Conservation (phyloP, 1,140 invertebrate genomes). For the Mactra quadrangularis region DNA sequence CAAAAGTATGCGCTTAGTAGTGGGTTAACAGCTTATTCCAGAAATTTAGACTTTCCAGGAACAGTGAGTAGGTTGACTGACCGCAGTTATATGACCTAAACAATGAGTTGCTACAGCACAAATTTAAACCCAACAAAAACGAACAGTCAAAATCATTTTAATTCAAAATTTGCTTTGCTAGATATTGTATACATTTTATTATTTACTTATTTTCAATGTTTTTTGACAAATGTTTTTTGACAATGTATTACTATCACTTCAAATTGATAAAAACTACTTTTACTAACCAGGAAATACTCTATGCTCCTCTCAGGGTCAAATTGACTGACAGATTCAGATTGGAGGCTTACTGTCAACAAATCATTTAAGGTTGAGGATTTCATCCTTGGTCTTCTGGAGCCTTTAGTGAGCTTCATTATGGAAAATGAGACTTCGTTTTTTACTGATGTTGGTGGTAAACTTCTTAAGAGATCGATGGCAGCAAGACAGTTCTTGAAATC, state of each 20-base stretch:
- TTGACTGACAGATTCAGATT: neutral
- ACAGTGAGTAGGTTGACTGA: too few species aligned
- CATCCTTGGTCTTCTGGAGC: neutral
- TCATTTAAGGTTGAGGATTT: constrained; percentile 3
- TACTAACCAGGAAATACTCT: constrained; percentile 24
- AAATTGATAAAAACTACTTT: neutral
- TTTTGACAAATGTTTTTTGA: too few species aligned
- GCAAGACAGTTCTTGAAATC: constrained; percentile 10
- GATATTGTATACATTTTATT: neutral
- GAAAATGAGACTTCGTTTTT: constrained; percentile 36
- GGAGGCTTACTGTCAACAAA: constrained; percentile 27
- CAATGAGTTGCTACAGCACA: too few species aligned
- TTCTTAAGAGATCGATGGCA: constrained; percentile 11
- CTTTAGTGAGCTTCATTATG: constrained; percentile 38
- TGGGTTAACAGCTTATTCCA: too few species aligned
- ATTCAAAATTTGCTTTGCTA: neutral
- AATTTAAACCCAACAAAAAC: too few species aligned
- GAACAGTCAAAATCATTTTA: neutral
- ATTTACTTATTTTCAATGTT: too few species aligned
- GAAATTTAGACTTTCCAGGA: too few species aligned
- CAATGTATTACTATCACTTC: too few species aligned
- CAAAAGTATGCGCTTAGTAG: too few species aligned
- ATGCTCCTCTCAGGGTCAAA: constrained; percentile 21
- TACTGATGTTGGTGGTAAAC: constrained; percentile 34
- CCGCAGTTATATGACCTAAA: too few species aligned